Percentiles rank a stretch among this genome's conserved stretches.
These are phyloP conservation scores for Takifugu bimaculatus DNA, from an alignment of 2,113 vertebrate genomes.

Conservation along the genomic window DNA sequence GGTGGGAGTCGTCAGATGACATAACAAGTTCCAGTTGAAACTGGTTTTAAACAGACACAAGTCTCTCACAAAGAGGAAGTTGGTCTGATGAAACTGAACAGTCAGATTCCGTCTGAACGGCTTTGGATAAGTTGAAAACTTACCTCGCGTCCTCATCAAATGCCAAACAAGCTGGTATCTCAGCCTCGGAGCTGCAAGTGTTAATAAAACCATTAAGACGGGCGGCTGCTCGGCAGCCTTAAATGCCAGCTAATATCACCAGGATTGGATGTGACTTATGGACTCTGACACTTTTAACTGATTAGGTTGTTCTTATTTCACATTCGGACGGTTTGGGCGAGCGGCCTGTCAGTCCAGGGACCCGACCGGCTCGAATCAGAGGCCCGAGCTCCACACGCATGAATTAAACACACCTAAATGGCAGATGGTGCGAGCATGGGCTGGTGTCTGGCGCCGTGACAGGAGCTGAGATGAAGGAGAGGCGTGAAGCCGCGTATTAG, in stretches of 20 bases:
- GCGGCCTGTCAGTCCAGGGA: constrained; percentile 8
- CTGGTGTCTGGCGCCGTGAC: constrained; percentile 26
- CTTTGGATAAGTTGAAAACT: too few species aligned
- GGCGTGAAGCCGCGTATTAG: constrained; percentile 18
- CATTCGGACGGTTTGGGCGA: constrained; percentile 43
- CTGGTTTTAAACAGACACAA: too few species aligned
- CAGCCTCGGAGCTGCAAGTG: constrained; percentile 7
- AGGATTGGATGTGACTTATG: constrained; percentile 36
- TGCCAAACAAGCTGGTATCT: constrained; percentile 21
- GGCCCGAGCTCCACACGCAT: constrained; percentile 53
- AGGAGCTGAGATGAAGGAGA: constrained; percentile 25
- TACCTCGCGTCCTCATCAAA: constrained; percentile 17
- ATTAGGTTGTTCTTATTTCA: constrained; percentile 52
- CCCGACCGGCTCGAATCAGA: constrained; percentile 45
- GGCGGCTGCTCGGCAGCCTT: constrained; percentile 14
- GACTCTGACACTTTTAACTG: constrained; percentile 33
- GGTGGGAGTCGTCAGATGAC: too few species aligned
- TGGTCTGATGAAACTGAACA: too few species aligned
- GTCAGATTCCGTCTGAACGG: too few species aligned
- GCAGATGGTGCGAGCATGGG: constrained; percentile 48
- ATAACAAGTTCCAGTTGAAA: too few species aligned
- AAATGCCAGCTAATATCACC: constrained; percentile 53
- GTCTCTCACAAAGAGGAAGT: too few species aligned
- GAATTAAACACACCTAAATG: constrained; percentile 65
- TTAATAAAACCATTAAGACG: constrained; percentile 33